Evolutionary conservation across 2,888 invertebrate species (phyloP).

Genomic region (Drosophila atroscutellata): DNA sequence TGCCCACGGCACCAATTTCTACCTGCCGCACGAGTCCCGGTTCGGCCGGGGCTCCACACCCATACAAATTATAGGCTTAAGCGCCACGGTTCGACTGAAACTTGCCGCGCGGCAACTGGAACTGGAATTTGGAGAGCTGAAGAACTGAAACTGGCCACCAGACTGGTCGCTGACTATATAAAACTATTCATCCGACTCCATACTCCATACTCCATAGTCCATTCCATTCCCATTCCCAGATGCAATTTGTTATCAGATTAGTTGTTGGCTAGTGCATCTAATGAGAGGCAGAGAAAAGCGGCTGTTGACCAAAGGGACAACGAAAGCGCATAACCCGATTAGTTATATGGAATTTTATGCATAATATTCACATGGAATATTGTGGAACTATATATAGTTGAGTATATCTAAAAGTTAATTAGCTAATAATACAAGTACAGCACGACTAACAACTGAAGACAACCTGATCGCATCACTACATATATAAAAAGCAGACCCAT

Average conservation of each 20-base stretch:
- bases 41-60: not conserved
- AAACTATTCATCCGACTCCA: not conserved
- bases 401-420: not conserved
- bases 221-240: not conserved
- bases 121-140: not conserved
- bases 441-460: not conserved
- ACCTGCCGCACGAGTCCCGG: slow-evolving; percentile 36
- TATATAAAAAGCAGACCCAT: not conserved
- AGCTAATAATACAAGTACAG: not conserved
- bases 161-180: not conserved
- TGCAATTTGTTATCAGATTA: slow-evolving; percentile 69
- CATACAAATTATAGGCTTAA: slow-evolving; percentile 60
- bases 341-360: not conserved
- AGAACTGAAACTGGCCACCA: not conserved
- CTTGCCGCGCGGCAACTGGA: not conserved
- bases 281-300: slow-evolving; percentile 36
- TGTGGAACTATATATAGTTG: not conserved
- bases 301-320: not conserved
- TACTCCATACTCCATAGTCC: not conserved
- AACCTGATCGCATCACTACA: not conserved
- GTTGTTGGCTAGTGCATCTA: slow-evolving; percentile 45
- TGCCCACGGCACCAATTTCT: slow-evolving; percentile 22
- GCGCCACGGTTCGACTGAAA: slow-evolving; percentile 34
- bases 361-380: not conserved
- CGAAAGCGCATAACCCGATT: not conserved